Evolutionary conservation across 2,113 vertebrate genomes (phyloP).

Genomic region (Heloderma charlesbogerti): DNA sequence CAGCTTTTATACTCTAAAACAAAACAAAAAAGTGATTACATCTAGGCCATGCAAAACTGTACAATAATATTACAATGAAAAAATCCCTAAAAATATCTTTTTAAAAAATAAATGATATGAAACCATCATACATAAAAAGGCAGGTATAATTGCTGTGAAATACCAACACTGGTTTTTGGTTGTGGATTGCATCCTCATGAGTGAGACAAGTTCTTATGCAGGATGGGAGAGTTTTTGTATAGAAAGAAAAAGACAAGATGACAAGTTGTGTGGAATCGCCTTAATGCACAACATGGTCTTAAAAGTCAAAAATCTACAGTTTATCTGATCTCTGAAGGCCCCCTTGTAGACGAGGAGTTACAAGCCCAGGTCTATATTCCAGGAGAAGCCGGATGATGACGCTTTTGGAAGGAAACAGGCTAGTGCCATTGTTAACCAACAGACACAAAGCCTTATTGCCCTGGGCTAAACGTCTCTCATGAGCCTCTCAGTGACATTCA

Average conservation of each 20-base stretch:
- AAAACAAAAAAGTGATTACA: constrained; percentile 90
- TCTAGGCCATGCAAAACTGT: constrained; percentile 98
- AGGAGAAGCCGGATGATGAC: background rate
- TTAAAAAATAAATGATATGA: constrained; percentile 88
- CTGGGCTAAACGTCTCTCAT: background rate
- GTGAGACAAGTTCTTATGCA: constrained; percentile 44
- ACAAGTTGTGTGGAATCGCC: constrained; percentile 30
- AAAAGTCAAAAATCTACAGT: constrained; percentile 33
- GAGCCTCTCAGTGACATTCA: constrained; percentile 10
- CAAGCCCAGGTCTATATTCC: background rate
- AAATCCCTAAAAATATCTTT: constrained; percentile 82
- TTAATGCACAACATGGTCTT: constrained; percentile 15
- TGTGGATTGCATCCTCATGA: constrained; percentile 66
- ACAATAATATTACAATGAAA: constrained; percentile 95
- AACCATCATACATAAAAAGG: constrained; percentile 89
- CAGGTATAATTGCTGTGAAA: constrained; percentile 87
- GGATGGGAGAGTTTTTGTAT: background rate
- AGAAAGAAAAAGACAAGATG: constrained; percentile 26
- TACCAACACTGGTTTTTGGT: constrained; percentile 79
- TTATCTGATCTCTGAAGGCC: background rate
- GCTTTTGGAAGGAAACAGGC: constrained; percentile 5
- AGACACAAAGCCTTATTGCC: background rate
- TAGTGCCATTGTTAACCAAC: constrained; percentile 19
- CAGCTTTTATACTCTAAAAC: constrained; percentile 81
- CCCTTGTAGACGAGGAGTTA: background rate